These are phyloP conservation scores for Oligia latruncula DNA, from an alignment of 2,888 invertebrate species.

Conservation along the genomic window DNA sequence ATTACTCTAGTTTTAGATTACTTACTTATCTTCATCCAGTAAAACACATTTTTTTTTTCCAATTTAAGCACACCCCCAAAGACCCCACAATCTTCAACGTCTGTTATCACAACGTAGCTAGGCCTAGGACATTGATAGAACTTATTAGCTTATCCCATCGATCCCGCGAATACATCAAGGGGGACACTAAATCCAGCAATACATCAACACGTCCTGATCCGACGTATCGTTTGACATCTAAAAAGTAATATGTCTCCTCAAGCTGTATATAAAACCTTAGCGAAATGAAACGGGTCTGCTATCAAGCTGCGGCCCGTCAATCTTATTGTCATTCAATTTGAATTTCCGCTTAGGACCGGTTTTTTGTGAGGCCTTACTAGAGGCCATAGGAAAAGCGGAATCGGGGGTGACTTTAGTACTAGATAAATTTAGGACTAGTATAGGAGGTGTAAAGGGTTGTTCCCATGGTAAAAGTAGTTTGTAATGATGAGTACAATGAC, in stretches of 20 bases:
- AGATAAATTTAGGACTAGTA: no score
- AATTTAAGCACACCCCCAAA: no score
- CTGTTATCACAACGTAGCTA: not conserved
- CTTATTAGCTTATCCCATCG: conserved; percentile 43
- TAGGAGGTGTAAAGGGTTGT: not conserved
- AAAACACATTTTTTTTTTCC: no score
- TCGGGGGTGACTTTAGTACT: not conserved
- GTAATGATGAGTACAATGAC: not conserved
- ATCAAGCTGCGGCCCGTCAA: conserved; percentile 86
- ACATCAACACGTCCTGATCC: conserved; percentile 64
- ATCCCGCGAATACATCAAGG: conserved; percentile 56
- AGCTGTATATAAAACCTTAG: conserved; percentile 74
- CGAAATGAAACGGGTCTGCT: conserved; percentile 84
- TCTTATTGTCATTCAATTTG: conserved; percentile 89
- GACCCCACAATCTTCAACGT: not conserved
- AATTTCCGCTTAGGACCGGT: conserved; percentile 84
- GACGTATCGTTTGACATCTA: conserved; percentile 70
- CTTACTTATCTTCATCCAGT: no score
- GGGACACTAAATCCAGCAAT: conserved; percentile 58
- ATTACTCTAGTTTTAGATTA: no score
- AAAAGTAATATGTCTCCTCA: conserved; percentile 79
- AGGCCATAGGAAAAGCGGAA: conserved; percentile 68
- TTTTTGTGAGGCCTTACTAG: conserved; percentile 76
- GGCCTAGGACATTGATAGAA: conserved; percentile 37
- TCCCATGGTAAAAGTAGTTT: not conserved